Conservation (phyloP, 2,113 vertebrate species). For the Nothobranchius kuhntae region DNA sequence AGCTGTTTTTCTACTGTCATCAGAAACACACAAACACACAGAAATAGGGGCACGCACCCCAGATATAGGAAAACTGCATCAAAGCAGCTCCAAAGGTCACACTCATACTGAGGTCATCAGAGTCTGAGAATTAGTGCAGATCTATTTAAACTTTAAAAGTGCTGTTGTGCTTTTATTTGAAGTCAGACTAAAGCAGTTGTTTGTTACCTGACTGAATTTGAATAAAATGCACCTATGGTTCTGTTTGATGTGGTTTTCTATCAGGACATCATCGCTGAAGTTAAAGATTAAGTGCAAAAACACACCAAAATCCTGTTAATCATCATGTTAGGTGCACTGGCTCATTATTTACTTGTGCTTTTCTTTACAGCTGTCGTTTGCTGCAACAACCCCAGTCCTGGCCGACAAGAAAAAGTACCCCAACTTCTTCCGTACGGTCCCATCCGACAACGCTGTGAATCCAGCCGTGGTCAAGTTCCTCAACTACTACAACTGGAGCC, state of each 20-base stretch:
- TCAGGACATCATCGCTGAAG: too few species aligned
- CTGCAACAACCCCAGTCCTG: slow-evolving; percentile 95
- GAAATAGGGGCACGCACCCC: not conserved
- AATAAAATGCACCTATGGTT: not conserved
- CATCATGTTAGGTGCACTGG: not conserved
- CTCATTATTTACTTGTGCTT: not conserved
- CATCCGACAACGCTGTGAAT: slow-evolving; percentile 98
- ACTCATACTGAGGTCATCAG: slow-evolving; percentile 30
- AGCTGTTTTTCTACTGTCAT: slow-evolving; percentile 23
- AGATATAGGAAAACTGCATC: not conserved
- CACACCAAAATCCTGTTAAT: slow-evolving; percentile 9
- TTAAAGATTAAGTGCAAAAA: slow-evolving; percentile 7
- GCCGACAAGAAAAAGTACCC: slow-evolving; percentile 99
- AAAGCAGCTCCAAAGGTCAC: slow-evolving; percentile 18
- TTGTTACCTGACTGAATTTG: not conserved
- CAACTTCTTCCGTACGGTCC: slow-evolving; percentile 98
- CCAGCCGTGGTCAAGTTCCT: slow-evolving; percentile 97
- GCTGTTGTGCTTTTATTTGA: slow-evolving; percentile 53
- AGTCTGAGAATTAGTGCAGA: slow-evolving; percentile 37
- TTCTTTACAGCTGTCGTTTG: slow-evolving; percentile 90
- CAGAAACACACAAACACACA: slow-evolving; percentile 10
- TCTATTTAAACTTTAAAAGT: slow-evolving; percentile 39
- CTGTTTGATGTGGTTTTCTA: too few species aligned
- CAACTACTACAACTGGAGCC: slow-evolving; percentile 91
- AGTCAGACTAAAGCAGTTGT: slow-evolving; percentile 32